Conservation (phyloP, 1,140 invertebrate genomes). For the Thrips palmi region DNA sequence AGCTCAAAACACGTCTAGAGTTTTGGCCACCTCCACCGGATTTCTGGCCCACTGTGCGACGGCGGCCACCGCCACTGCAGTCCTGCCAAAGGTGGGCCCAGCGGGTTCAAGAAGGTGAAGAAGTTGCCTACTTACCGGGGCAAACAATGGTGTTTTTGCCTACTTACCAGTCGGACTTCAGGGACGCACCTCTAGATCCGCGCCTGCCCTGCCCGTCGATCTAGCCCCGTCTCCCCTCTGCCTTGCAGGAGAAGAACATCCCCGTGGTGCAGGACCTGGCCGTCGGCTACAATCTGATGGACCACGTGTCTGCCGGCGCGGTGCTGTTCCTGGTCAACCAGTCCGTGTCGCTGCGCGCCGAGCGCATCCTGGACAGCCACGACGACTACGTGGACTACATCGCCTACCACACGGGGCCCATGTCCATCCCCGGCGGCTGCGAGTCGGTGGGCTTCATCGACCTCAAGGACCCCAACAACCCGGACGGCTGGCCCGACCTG, state of each 20-base stretch:
- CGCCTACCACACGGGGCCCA: slow-evolving; percentile 38
- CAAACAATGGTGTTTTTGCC: no score
- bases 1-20: no score
- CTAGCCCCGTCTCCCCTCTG: slow-evolving; percentile 10
- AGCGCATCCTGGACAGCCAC: slow-evolving; percentile 12
- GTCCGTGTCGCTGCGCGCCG: slow-evolving; percentile 26
- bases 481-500: slow-evolving; percentile 46
- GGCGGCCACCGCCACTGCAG: no score
- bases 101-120: no score
- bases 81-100: no score
- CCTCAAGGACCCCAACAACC: slow-evolving; percentile 27
- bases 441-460: slow-evolving; percentile 44
- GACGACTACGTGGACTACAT: slow-evolving; percentile 25
- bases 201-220: no score
- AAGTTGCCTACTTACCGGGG: no score
- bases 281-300: slow-evolving; percentile 41
- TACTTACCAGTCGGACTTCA: no score
- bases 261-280: slow-evolving; percentile 28
- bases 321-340: slow-evolving; percentile 47
- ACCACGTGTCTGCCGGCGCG: slow-evolving; percentile 48
- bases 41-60: no score
- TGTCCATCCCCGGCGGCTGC: slow-evolving; percentile 52
- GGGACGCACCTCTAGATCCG: no score
- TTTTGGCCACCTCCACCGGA: no score
- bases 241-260: slow-evolving; percentile 43